Base-by-base conservation (phyloP, 2,888 invertebrate species). In the Trissoscelio sp. region DNA sequence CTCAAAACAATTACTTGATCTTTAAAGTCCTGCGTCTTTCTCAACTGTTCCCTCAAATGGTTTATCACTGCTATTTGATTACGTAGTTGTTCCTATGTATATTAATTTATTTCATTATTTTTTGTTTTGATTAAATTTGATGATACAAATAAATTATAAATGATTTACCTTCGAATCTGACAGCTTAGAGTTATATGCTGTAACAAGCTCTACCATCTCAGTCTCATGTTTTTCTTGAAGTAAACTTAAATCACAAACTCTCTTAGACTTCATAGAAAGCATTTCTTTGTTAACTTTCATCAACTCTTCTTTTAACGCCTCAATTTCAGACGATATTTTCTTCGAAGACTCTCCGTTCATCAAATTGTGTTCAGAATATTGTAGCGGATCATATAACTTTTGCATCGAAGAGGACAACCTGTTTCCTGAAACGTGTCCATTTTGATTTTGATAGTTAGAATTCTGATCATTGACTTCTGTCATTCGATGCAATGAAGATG, bases 211-310 rank as follows among this genome's bases (percentile, higher is more conserved):
- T 5, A 89, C 89, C 79, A 93, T 89, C 75, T 92, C 92, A 18
- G 92, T 88, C 79, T 92, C 91, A 58, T 92, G 92, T 51, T 92
- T 90, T 69, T 91, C 90, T 70, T 92, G 91, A 20, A 92, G 86
- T n/a, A 91, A 84, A 93, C 95, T 95, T 91, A 96, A 95, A 92
- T 96, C 96, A 90, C 96, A 95, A 86, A 96, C 93, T 66, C 96
- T 93, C 89, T 96, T 96, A 85, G 94, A 95, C 89, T 96, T 96
- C 85, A 96, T 91, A 79, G 93, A 92, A 89, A 95, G 95, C 86
- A 95, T 95, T 87, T 96, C 96, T 80, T 94, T 95, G 87, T 96
- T 96, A 22, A 96, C 94, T 69, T 94, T 92, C 87, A 94, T 94
- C 51, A 96, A 92, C 84, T 95, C 95, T 84, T 95, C 94, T 16